phyloP scores from a whole-genome alignment of 30 jellyfish, hydroid and myxozoan genomes.

The Hydractinia echinata region DNA sequence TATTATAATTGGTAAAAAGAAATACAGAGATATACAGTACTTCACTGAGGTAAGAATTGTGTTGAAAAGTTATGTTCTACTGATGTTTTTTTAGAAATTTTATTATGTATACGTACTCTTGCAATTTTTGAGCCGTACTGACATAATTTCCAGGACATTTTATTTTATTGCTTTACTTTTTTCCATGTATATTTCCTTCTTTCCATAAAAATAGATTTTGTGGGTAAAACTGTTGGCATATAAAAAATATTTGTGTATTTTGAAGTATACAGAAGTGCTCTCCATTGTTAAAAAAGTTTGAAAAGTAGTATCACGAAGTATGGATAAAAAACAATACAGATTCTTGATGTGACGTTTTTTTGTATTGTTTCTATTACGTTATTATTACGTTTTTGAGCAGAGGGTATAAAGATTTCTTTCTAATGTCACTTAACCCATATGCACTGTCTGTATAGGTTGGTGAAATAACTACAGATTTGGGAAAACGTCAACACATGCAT shows the following conservation, averaged over 20 bases:
- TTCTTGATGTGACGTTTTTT: background rate
- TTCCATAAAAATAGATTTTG: background rate
- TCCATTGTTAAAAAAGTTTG: too few relatives aligned
- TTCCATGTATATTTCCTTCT: background rate
- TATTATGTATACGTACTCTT: too few relatives aligned
- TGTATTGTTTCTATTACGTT: background rate
- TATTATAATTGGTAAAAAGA: constrained; percentile 93
- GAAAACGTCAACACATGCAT: constrained; percentile 95
- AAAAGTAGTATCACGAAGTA: too few relatives aligned
- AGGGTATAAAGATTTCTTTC: background rate
- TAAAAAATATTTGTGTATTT: too few relatives aligned
- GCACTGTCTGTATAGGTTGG: constrained; percentile 73
- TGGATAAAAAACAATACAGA: background rate
- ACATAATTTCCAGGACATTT: too few relatives aligned
- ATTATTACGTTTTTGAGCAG: background rate
- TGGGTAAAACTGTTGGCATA: too few relatives aligned
- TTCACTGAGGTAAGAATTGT: constrained; percentile 76
- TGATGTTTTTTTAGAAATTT: too few relatives aligned
- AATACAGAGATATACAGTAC: constrained; percentile 90
- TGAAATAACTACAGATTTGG: constrained; percentile 93
- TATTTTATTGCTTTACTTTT: background rate
- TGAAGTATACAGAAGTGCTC: too few relatives aligned
- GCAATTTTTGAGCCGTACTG: too few relatives aligned
- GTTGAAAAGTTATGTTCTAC: background rate
- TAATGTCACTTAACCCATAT: background rate